Evolutionary conservation across 2,113 vertebrate species (phyloP).

Genomic region (Aptenodytes forsteri): DNA sequence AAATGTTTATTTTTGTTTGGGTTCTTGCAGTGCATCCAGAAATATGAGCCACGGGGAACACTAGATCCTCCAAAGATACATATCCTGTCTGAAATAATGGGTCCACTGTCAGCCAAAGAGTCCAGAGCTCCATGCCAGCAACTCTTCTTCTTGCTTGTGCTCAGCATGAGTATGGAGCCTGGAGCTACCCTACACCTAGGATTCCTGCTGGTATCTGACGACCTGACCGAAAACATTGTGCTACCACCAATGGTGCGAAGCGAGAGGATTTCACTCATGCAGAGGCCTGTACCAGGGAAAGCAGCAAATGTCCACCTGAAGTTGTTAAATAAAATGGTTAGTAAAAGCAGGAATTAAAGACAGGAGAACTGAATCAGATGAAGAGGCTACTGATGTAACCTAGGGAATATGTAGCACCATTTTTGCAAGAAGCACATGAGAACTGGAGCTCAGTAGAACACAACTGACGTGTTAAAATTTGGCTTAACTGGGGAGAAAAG

Average conservation of each 20-base stretch:
- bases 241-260: not conserved
- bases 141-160: not conserved
- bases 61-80: not conserved
- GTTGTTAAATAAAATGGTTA: not conserved
- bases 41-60: not conserved
- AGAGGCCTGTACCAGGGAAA: not conserved
- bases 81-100: not conserved
- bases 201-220: not conserved
- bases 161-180: accelerated
- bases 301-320: not conserved
- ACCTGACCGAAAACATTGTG: not conserved
- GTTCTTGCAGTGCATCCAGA: not conserved
- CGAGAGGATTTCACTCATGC: not conserved
- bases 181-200: not conserved
- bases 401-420: accelerated
- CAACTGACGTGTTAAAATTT: not conserved
- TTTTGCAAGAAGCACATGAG: not conserved
- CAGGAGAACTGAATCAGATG: not conserved
- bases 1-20: not conserved
- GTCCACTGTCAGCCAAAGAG: not conserved
- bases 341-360: not conserved
- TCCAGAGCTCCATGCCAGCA: not conserved
- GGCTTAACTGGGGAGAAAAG: accelerated
- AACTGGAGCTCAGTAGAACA: not conserved
- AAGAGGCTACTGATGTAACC: not conserved